phyloP scores from a whole-genome alignment of 2,888 invertebrate species.

The Troides oblongomaculatus region DNA sequence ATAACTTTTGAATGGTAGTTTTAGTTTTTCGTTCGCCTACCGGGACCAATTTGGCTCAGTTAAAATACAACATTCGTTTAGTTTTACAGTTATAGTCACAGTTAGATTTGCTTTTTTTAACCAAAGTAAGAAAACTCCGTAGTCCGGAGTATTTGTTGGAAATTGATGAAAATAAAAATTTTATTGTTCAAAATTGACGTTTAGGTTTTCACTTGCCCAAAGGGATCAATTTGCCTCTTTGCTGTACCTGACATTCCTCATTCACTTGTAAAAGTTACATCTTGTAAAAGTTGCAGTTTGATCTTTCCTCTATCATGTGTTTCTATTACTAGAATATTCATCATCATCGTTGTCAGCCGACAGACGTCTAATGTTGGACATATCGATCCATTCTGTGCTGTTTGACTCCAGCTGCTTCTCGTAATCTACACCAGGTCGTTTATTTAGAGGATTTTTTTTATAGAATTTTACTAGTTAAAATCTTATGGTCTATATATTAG shows the following conservation, averaged over 20 bases:
- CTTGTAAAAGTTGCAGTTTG: not conserved
- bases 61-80: conserved; percentile 6
- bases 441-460: too few species aligned
- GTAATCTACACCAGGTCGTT: too few species aligned
- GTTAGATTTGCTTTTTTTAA: not conserved
- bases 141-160: too few species aligned
- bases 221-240: not conserved
- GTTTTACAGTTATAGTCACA: conserved; percentile 6
- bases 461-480: not conserved
- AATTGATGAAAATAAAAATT: too few species aligned
- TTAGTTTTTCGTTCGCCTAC: conserved; percentile 1
- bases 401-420: too few species aligned
- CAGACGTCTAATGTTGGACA: too few species aligned
- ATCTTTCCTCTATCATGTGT: not conserved
- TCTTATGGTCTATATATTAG: too few species aligned
- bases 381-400: too few species aligned
- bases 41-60: conserved; percentile 17
- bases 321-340: not conserved
- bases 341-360: too few species aligned
- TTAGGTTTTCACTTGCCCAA: not conserved
- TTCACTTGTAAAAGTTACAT: not conserved
- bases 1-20: not conserved
- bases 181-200: not conserved
- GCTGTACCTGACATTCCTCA: not conserved
- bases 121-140: too few species aligned